Evolutionary conservation across 2,113 vertebrate genomes (phyloP), one percentile per base, ranked within the genome.

Genomic region (Oreochromis niloticus): DNA sequence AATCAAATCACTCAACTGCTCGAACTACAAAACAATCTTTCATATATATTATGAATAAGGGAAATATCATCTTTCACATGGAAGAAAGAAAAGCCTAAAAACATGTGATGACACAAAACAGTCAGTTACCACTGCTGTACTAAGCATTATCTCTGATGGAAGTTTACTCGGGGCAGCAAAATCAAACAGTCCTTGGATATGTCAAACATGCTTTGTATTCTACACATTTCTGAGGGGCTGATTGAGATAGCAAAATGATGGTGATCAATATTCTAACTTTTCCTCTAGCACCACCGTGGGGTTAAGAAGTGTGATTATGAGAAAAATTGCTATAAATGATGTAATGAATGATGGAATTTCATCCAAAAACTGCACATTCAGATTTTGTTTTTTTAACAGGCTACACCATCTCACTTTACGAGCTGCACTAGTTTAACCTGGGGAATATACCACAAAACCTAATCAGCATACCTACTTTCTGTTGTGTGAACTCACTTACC

Each of bases 131-230:
- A 2, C 63, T 24, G 63, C 36, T 71, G 6, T 39, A 36, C 32
- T 36, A 3, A n/a, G 19, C 32, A 39, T n/a, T 3, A 0, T 1
- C 10, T 22, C 34, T 66, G 61, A 66, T 39, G 32, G 9, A 39
- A 12, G 61, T n/a, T 66, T 63, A 3, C 3, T 36, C 4, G 2
- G 2, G 0, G 17, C 61, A 41, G 12, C 12, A 41, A 71, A 0
- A 41, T 0, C 0, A 2, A 24, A 22, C 32, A n/a, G 19, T 39
- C 32, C n/a, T 0, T 24, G 63, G 2, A 43, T 0, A 71, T 73
- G 4, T 17, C 8, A 24, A 14, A 43, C n/a, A 13, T 13, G 63
- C 5, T 22, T 39, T 66, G 2, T 39, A 1, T n/a, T 22, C 4
- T 1, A n/a, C 4, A 39, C 17, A 2, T 2, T 7, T 66, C 1